These are phyloP conservation scores for Drosophila kohkoa DNA, from an alignment of 1,140 invertebrate genomes.

Conservation along the genomic window DNA sequence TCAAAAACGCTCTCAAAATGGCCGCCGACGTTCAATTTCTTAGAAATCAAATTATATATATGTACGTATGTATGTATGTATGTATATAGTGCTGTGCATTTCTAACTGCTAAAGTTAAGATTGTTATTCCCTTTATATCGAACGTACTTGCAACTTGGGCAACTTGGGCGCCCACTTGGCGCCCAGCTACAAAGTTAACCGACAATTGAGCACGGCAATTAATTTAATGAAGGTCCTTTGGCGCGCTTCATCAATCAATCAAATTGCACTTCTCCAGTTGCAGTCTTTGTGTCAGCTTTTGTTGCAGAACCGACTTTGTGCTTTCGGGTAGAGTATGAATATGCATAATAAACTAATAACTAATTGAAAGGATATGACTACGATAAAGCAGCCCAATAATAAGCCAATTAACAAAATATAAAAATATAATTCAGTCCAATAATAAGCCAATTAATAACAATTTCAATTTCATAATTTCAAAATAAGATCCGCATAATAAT, in stretches of 20 bases:
- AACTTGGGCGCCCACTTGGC: neutral
- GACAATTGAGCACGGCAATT: neutral
- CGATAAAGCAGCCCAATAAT: too few relatives aligned
- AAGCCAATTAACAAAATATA: too few relatives aligned
- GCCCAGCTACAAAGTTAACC: slow-evolving; percentile 3
- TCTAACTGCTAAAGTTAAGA: slow-evolving; percentile 4
- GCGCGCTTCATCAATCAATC: slow-evolving; percentile 1
- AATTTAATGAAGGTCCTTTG: slow-evolving; percentile 16
- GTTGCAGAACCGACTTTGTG: neutral
- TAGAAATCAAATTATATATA: slow-evolving; percentile 53
- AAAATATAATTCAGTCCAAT: too few relatives aligned
- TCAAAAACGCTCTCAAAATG: slow-evolving; percentile 84
- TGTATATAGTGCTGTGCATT: too few relatives aligned
- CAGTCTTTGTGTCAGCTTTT: neutral
- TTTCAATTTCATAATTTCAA: too few relatives aligned
- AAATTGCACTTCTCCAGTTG: neutral
- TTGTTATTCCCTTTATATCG: neutral
- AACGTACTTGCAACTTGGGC: neutral
- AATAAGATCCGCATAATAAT: too few relatives aligned
- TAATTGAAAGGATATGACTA: too few relatives aligned
- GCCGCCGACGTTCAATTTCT: slow-evolving; percentile 78
- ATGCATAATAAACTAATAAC: too few relatives aligned
- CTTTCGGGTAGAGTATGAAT: too few relatives aligned
- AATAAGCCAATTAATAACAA: too few relatives aligned
- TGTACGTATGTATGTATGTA: neutral